Conservation (phyloP, 2,113 vertebrate species). For the Salvelinus sp. region DNA sequence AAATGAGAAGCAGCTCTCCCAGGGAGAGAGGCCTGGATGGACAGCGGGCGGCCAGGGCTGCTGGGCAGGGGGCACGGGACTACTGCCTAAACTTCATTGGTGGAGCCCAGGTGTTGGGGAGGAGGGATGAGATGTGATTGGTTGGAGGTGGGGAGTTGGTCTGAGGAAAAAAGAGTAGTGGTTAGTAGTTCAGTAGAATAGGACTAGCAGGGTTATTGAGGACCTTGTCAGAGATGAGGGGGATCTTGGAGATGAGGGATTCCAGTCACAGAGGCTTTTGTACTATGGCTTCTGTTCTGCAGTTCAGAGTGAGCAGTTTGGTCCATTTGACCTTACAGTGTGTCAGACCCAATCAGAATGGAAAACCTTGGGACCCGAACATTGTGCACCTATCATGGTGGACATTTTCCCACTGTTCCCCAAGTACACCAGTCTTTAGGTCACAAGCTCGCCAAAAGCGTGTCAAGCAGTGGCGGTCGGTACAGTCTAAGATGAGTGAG, state of each 20-base stretch:
- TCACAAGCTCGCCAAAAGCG: no score
- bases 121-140: constrained; percentile 30
- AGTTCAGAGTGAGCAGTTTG: constrained; percentile 47
- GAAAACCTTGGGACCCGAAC: not conserved
- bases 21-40: constrained; percentile 34
- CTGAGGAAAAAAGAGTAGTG: not conserved
- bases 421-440: no score
- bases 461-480: no score
- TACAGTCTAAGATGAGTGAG: no score
- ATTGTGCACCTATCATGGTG: no score
- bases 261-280: constrained; percentile 3
- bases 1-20: constrained; percentile 32
- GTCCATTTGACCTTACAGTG: constrained; percentile 1
- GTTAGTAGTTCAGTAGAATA: no score
- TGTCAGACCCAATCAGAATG: not conserved
- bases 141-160: not conserved
- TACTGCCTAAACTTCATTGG: constrained; percentile 28
- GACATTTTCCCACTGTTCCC: no score
- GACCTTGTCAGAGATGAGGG: no score
- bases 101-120: constrained; percentile 13
- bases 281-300: constrained; percentile 10
- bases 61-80: constrained; percentile 26
- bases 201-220: no score
- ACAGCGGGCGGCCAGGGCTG: constrained; percentile 18
- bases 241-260: not conserved